These are phyloP conservation scores for Folsomia candida DNA, from an alignment of 2,888 invertebrate genomes.

Conservation along the genomic window DNA sequence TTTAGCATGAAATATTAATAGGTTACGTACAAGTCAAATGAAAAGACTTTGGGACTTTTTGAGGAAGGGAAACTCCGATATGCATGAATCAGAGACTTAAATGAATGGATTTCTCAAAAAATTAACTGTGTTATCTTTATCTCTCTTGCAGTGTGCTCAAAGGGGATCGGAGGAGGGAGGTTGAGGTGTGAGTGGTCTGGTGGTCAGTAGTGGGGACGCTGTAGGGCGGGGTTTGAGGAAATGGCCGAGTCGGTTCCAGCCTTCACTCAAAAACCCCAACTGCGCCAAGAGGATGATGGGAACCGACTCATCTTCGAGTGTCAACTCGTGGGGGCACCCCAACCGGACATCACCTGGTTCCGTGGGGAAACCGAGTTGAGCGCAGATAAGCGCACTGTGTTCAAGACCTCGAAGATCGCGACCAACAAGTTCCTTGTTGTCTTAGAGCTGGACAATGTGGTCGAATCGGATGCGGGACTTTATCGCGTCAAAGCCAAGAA, in stretches of 20 bases:
- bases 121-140: no score
- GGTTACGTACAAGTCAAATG: no score
- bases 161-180: not conserved
- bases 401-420: constrained; percentile 81
- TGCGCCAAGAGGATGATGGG: constrained; percentile 93
- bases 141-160: no score
- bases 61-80: no score
- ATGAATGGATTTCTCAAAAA: no score
- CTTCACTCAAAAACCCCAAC: constrained; percentile 96
- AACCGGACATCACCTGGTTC: constrained; percentile 89
- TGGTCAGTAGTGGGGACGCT: not conserved
- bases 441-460: constrained; percentile 90
- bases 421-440: constrained; percentile 85
- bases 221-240: constrained; percentile 4
- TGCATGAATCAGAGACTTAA: no score
- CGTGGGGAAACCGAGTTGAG: constrained; percentile 79
- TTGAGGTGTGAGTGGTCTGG: constrained; percentile 6
- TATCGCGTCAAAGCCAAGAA: constrained; percentile 97
- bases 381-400: constrained; percentile 81
- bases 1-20: no score
- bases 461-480: constrained; percentile 91
- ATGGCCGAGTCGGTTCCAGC: constrained; percentile 92
- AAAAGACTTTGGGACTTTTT: no score
- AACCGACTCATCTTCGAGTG: constrained; percentile 93
- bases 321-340: constrained; percentile 80